phyloP scores from a whole-genome alignment of 1,140 invertebrate genomes.

The Drosophila lowei region DNA sequence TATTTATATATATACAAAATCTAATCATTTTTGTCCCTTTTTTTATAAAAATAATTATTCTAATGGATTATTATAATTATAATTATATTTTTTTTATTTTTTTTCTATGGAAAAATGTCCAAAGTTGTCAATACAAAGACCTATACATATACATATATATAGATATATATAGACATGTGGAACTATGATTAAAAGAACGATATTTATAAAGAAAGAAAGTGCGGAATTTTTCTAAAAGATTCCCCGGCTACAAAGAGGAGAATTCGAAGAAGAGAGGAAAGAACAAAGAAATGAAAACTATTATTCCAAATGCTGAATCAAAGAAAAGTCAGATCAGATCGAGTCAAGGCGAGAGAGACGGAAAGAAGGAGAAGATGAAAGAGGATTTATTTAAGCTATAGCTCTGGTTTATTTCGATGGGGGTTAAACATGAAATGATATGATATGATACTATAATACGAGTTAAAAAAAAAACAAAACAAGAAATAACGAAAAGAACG shows the following conservation, averaged over 20 bases:
- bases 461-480: conserved; percentile 14
- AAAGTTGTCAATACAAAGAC: conserved; percentile 71
- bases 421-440: conserved; percentile 27
- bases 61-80: conserved; percentile 18
- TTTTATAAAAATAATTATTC: conserved; percentile 31
- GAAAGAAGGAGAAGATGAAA: neutral
- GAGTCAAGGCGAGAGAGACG: conserved; percentile 3
- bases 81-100: conserved; percentile 24
- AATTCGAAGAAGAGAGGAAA: conserved; percentile 13
- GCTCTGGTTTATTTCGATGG: conserved; percentile 49
- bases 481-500: conserved; percentile 4
- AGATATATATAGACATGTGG: conserved; percentile 42
- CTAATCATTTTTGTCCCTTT: conserved; percentile 22
- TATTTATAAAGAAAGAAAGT: conserved; percentile 62
- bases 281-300: conserved; percentile 36
- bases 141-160: conserved; percentile 47
- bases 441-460: conserved; percentile 22
- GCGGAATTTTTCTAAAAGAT: conserved; percentile 74
- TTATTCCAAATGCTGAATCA: conserved; percentile 69
- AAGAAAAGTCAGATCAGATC: conserved; percentile 19
- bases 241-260: conserved; percentile 26
- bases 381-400: conserved; percentile 48
- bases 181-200: conserved; percentile 50
- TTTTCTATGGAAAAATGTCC: conserved; percentile 60
- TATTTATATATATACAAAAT: conserved; percentile 41